phyloP scores from a whole-genome alignment of 2,797 vertebrate species.

The Xiphophorus birchmanni region DNA sequence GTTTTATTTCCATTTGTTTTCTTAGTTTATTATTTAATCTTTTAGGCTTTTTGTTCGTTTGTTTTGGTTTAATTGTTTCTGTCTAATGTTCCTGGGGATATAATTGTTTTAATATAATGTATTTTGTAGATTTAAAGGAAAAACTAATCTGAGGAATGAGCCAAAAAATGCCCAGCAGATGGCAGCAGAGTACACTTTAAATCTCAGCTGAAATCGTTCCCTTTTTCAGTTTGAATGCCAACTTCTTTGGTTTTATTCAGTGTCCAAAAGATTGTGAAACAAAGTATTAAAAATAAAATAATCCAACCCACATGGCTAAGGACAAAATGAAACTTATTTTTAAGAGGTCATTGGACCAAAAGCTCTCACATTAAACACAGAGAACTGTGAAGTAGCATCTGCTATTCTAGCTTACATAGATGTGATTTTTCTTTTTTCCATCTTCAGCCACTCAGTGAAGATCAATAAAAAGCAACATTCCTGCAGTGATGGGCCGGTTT shows the following conservation, averaged over 20 bases:
- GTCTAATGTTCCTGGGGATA: neutral
- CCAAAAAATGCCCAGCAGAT: conserved; percentile 68
- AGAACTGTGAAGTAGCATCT: neutral
- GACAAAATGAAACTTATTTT: neutral
- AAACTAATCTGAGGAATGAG: conserved; percentile 10
- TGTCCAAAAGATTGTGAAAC: too few species aligned
- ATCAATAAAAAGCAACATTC: conserved; percentile 29
- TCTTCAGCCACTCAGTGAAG: neutral
- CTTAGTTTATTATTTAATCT: neutral
- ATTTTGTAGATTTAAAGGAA: neutral
- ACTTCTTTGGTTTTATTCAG: neutral
- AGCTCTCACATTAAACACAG: conserved; percentile 2
- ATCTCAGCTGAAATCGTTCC: neutral
- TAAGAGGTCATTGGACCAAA: neutral
- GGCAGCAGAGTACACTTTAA: conserved; percentile 71
- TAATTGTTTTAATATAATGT: neutral
- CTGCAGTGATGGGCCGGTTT: conserved; percentile 35
- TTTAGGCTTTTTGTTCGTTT: neutral
- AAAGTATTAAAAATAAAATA: neutral
- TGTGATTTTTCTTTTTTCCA: conserved; percentile 1
- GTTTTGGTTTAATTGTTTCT: neutral
- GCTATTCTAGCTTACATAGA: neutral
- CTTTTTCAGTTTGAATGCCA: neutral
- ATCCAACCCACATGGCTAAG: neutral
- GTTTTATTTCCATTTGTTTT: neutral